Evolutionary conservation across 1,140 invertebrate genomes (phyloP).

Genomic region (Cydia strobilella): DNA sequence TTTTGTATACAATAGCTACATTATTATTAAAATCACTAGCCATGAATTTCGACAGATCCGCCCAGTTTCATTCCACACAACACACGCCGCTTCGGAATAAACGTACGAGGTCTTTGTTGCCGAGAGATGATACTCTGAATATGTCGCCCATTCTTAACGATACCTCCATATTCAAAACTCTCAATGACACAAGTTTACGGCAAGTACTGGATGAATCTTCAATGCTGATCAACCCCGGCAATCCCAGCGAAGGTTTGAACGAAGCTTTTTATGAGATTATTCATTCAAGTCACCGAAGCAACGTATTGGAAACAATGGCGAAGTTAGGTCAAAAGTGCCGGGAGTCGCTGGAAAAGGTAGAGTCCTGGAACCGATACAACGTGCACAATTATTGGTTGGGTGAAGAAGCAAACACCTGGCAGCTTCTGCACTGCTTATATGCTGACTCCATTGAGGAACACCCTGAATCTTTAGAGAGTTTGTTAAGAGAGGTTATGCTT

Average conservation of each 20-base stretch:
- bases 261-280: constrained; percentile 75
- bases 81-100: constrained; percentile 61
- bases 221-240: constrained; percentile 58
- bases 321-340: constrained; percentile 75
- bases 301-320: constrained; percentile 68
- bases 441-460: constrained; percentile 85
- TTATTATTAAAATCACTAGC: constrained; percentile 9
- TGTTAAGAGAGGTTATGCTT: constrained; percentile 75
- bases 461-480: constrained; percentile 76
- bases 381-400: constrained; percentile 83
- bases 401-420: constrained; percentile 93
- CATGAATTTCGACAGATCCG: constrained; percentile 62
- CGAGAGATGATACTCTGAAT: constrained; percentile 69
- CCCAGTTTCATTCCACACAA: constrained; percentile 62
- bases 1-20: not conserved
- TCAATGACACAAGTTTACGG: constrained; percentile 73
- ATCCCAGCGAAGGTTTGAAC: constrained; percentile 59
- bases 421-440: constrained; percentile 89
- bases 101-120: constrained; percentile 56
- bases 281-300: constrained; percentile 69
- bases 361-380: constrained; percentile 79
- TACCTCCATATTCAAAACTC: constrained; percentile 69
- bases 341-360: constrained; percentile 71
- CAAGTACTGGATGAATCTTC: constrained; percentile 73
- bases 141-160: constrained; percentile 71